Conservation (phyloP, 2,113 vertebrate genomes). For the Trogon surrucura region DNA sequence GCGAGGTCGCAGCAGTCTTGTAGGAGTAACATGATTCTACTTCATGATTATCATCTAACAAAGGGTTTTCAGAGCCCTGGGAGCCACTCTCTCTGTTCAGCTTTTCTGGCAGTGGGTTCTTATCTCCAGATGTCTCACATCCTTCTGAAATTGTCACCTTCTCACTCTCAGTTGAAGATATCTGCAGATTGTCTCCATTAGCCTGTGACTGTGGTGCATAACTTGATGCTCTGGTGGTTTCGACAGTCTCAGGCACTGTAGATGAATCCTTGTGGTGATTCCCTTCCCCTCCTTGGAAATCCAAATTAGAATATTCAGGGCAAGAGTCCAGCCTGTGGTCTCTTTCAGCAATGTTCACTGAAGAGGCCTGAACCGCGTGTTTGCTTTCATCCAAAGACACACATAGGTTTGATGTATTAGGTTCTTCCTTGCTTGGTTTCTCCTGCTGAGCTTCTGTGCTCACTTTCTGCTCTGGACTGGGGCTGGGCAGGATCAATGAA, state of each 20-base stretch:
- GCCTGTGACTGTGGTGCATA: background rate
- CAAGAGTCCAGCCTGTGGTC: background rate
- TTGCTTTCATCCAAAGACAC: background rate
- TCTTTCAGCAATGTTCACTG: background rate
- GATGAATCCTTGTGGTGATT: background rate
- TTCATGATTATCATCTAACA: slow-evolving; percentile 61
- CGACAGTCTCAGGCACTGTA: background rate
- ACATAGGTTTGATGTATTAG: background rate
- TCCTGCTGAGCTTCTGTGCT: background rate
- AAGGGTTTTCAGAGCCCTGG: slow-evolving; percentile 29
- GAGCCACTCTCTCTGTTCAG: background rate
- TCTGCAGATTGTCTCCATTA: background rate
- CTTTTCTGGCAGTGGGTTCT: background rate
- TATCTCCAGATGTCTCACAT: background rate
- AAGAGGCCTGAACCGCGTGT: background rate
- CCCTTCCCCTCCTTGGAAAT: background rate
- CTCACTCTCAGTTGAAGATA: background rate
- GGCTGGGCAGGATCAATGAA: background rate
- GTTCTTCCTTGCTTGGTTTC: background rate
- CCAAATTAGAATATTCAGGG: background rate
- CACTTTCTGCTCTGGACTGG: background rate
- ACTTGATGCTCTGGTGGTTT: background rate
- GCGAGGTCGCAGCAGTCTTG: slow-evolving; percentile 67
- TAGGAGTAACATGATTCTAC: slow-evolving; percentile 75
- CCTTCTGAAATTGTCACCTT: background rate